Evolutionary conservation across 2,888 invertebrate genomes (phyloP), one percentile per base, ranked within the genome.

Genomic region (Opisthograptis luteolata): DNA sequence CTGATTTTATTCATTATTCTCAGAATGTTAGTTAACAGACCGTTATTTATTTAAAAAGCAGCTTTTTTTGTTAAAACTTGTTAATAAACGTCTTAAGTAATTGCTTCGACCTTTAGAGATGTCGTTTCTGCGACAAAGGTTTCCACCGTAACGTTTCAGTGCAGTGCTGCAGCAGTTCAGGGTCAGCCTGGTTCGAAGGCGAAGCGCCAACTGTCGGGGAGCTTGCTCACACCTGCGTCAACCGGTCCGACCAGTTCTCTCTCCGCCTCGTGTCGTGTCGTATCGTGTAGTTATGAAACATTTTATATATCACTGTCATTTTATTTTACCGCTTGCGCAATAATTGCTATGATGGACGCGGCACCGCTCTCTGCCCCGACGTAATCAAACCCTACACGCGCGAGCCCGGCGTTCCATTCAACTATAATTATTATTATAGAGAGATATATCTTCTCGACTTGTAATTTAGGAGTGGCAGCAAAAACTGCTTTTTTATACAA

Each of bases 311-410:
- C 69, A 63, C 51, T 64, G 68, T 60, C 70, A 73, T 80, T 82
- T 80, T 78, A 76, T 81, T 79, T 77, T 74, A 80, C 68, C 65
- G 67, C 76, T 84, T 86, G 76, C 76, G 81, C 73, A 85, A 82
- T 80, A 65, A 73, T 73, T 73, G 68, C 60, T 56, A 43, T 62
- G 73, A 71, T 69, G 63, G 58, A 62, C 58, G 55, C 59, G 49
- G 54, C 64, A 47, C 55, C 54, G 52, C 44, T 51, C 55, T 52
- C 58, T 60, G 56, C 62, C 53, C 47, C 54, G 48, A 40, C 57
- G 41, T 64, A 58, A 52, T 55, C 51, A 59, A 35, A 50, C 37
- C 36, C 19, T 41, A 30, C 37, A 47, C 44, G 52, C 24, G 19
- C 40, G 32, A 58, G 44, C 37, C 36, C 49, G 54, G 40, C 15